These are phyloP conservation scores for Linyphia triangularis DNA, from an alignment of 2,888 invertebrate genomes.

Conservation along the genomic window DNA sequence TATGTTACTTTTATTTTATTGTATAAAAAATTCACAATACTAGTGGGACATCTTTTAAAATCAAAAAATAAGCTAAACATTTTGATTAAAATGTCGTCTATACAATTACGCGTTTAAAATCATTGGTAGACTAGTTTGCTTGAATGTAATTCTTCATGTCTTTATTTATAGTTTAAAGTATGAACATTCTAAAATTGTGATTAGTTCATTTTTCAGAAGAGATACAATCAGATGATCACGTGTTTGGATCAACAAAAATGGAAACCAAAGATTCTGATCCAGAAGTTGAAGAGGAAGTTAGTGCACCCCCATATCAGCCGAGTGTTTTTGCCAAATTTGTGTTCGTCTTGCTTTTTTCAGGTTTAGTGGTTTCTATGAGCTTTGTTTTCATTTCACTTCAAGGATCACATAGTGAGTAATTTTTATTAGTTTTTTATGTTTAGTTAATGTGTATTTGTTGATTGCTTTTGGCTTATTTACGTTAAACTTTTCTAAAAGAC, in stretches of 20 bases:
- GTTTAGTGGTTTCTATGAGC: slow-evolving; percentile 87
- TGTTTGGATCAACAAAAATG: slow-evolving; percentile 11
- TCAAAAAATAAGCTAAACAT: background rate
- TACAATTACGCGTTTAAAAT: background rate
- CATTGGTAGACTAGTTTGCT: background rate
- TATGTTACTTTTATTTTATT: background rate
- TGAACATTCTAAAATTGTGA: slow-evolving; percentile 58
- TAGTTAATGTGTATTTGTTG: background rate
- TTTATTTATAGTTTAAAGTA: background rate
- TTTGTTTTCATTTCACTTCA: slow-evolving; percentile 82
- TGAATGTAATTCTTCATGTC: background rate
- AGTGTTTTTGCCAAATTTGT: slow-evolving; percentile 91
- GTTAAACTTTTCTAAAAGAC: no score
- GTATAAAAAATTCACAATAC: no score
- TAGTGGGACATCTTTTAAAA: no score
- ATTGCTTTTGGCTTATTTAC: no score
- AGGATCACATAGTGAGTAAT: slow-evolving; percentile 67
- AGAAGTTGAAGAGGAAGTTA: slow-evolving; percentile 73
- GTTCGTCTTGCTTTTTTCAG: slow-evolving; percentile 87
- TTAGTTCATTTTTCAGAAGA: slow-evolving; percentile 74
- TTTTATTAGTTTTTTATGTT: slow-evolving; percentile 1
- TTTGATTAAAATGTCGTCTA: background rate
- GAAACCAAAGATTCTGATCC: slow-evolving; percentile 65
- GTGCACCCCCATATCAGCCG: slow-evolving; percentile 81
- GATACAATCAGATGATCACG: slow-evolving; percentile 38